Evolutionary conservation across 2,888 invertebrate genomes (phyloP), one percentile per base, ranked within the genome.

Genomic region (Hyles lineata): DNA sequence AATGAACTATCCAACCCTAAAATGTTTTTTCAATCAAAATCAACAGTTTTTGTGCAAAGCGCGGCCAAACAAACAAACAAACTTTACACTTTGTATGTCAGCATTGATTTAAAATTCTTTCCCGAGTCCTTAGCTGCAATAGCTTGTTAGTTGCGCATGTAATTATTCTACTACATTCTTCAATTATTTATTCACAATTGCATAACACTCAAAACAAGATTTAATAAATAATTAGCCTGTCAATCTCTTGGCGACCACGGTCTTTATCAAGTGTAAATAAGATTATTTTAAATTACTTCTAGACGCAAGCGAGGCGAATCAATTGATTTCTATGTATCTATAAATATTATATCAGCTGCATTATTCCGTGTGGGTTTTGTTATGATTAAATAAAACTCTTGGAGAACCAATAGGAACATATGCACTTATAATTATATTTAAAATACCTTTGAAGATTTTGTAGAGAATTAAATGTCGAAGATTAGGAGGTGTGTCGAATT

Each of bases 81-180:
- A 4, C 17, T 15, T 2, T 11, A 29, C 60, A 60, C 6, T 15
- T n/a, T 59, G 23, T 23, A 23, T 59, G 6, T 59, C 3, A 15
- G 35, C 21, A 9, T 11, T 11, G 11, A 43, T 63, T 23, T 43
- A 25, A 23, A 67, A 43, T 50, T 67, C 50, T 67, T 67, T 67
- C 43, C 17, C 8, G 15, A 67, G 50, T 67, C 23, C 43, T 21
- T 50, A 67, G 43, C 50, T 67, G 67, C 43, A 50, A 17, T 67
- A 50, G 55, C 23, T 50, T 35, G 29, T 50, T 35, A 11, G 19
- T 32, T 72, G 50, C 50, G 55, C 55, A 70, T 61, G 52, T 63
- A 74, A 35, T 73, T 74, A 72, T 59, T 55, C 25, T 61, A 70
- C 43, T 25, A 60, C 52, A 67, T 71, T 32, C 32, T 73, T 63